Base-by-base conservation (phyloP, 2,888 invertebrate genomes). In the Willowsia nigromaculata region DNA sequence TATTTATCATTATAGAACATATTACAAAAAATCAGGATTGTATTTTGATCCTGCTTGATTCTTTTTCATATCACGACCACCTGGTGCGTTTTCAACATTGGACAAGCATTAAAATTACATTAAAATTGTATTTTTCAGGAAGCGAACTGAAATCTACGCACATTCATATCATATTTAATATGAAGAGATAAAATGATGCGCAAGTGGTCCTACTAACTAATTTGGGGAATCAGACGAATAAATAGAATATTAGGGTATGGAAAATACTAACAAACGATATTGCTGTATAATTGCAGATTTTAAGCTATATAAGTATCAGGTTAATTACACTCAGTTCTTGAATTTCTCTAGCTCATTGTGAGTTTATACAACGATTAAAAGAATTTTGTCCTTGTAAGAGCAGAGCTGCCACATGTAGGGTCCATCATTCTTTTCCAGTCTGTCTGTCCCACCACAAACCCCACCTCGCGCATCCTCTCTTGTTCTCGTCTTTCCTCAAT, bases 361-460 rank as follows among this genome's bases (percentile, higher is more conserved):
- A 4, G 9, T 11, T n/a, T 50, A 18, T 4, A 13, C 22, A 33
- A 15, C n/a, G 13, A 15, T 92, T 96, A 97, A 93, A 98, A 97
- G 94, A 97, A 99, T 95, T 99, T 99, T 92, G 98, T 99, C 94
- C 97, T 96, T 88, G 98, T 98, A 76, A 99, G 96, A 15, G 98
- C 98, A 93, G 96, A 96, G 93, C 97, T 96, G 4, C 98, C 98
- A 94, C 96, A 96, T 33, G 97, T 96, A 1, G 97, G 97, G 94
- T 99, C 98, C 94, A 98, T 98, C 96, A 99, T 98, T 92, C 98
- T 95, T 91, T 96, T 96, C 99, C 99, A 99, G 94, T 99, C 97
- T 0, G 99, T 99, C 93, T 98, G 98, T 0, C 99, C 99, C 89
- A 99, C 98, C 81, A 99, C 98, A 94, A 99, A 99, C 27, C 99